Base-by-base conservation (phyloP, 2,888 invertebrate species). In the Sinohyriopsis cumingii region DNA sequence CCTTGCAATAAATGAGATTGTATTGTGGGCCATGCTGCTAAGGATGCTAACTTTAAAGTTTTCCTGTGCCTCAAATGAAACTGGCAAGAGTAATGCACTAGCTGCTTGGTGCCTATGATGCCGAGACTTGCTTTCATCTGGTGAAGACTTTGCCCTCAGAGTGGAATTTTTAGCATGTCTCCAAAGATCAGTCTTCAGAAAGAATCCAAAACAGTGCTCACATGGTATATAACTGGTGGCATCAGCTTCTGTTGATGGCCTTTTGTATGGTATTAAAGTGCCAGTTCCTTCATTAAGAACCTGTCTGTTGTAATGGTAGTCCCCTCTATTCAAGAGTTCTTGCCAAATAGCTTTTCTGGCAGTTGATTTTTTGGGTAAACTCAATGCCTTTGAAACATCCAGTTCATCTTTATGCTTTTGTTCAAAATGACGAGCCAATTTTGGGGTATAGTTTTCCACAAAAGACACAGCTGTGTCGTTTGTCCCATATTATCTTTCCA, bases 181-280 rank as follows among this genome's bases (percentile, higher is more conserved):
- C 54, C 19, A 63, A 15, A 57, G 18, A 63, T n/a, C 57, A 6
- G 9, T 12, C 24, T 24, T 24, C 24, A 12, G 57, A 24, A 57
- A 57, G 7, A 24, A 7, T 57, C 57, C n/a, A 24, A 57, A 7
- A 7, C n/a, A 24, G n/a, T 22, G n/a, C 57, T 22, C 57, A 9
- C 57, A 7, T 6, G 24, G 5, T 24, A 57, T 57, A 57, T 57
- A 9, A 7, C 19, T 28, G 5, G 33, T 45, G 28, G 33, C 67
- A 25, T 55, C 22, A 45, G 6, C 53, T 53, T 22, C 53, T 57
- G 9, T 24, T 28, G 1, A 19, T 25, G 66, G 63, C 22, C 70
- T 22, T 55, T 70, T 70, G 19, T 22, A 57, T n/a, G 63, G 67
- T 53, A 67, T 70, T 28, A 67, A 57, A 56, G 5, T 56, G 22